Evolutionary conservation across 1,140 invertebrate species (phyloP).

Genomic region (Drosophila santomea): DNA sequence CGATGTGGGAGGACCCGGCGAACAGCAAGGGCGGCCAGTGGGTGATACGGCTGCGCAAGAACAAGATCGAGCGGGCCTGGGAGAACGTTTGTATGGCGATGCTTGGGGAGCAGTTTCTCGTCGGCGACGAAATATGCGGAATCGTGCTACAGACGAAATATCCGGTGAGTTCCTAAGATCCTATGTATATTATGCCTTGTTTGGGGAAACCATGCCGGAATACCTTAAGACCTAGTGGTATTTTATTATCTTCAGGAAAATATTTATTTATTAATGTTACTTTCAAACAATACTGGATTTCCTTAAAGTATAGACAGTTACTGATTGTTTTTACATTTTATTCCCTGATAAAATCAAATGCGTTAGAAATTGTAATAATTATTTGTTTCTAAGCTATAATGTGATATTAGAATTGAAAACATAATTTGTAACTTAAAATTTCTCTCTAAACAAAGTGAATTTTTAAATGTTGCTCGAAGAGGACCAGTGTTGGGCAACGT

Average conservation of each 20-base stretch:
- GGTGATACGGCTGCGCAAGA: slow-evolving; percentile 97
- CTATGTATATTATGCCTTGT: not conserved
- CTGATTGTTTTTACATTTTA: too few species aligned
- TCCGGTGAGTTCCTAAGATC: slow-evolving; percentile 87
- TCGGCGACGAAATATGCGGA: slow-evolving; percentile 99
- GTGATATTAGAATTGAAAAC: too few species aligned
- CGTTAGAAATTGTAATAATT: too few species aligned
- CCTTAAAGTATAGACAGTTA: too few species aligned
- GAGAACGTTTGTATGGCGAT: slow-evolving; percentile 99
- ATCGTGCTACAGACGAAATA: slow-evolving; percentile 97
- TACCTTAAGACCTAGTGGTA: not conserved
- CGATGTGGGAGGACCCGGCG: slow-evolving; percentile 99
- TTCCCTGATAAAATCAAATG: too few species aligned
- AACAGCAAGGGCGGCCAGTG: slow-evolving; percentile 98
- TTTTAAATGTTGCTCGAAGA: not conserved
- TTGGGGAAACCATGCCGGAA: slow-evolving; percentile 38
- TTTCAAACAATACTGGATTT: too few species aligned
- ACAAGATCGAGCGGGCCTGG: slow-evolving; percentile 97
- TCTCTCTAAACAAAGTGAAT: not conserved
- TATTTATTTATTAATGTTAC: too few species aligned
- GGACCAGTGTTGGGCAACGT: slow-evolving; percentile 30
- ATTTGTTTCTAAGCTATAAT: too few species aligned
- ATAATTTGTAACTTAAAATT: not conserved
- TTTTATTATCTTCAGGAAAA: not conserved
- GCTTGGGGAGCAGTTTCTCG: slow-evolving; percentile 99